Evolutionary conservation across 2,888 invertebrate species (phyloP).

Genomic region (Gortyna flavago): DNA sequence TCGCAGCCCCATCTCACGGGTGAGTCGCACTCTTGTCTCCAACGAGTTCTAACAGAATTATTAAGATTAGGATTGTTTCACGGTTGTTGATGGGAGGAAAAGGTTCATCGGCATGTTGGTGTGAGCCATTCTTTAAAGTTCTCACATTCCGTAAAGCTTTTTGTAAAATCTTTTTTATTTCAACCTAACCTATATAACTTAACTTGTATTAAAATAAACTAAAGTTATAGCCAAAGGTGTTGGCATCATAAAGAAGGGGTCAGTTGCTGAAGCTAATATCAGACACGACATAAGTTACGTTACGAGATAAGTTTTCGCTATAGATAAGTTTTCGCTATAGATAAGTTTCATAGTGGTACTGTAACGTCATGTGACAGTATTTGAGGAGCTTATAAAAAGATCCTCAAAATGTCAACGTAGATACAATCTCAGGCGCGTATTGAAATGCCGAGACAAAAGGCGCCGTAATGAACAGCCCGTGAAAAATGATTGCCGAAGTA

Average conservation of each 20-base stretch:
- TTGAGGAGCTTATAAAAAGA: background rate
- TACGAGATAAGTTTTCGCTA: no score
- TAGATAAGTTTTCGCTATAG: background rate
- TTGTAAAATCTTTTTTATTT: no score
- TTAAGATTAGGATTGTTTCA: conserved; percentile 26
- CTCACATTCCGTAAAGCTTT: background rate
- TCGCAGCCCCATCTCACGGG: conserved; percentile 91
- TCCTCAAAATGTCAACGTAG: background rate
- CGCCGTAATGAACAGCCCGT: conserved; percentile 38
- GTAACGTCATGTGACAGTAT: background rate
- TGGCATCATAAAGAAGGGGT: background rate
- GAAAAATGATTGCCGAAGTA: conserved; percentile 51
- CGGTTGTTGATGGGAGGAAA: background rate
- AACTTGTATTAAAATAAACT: background rate
- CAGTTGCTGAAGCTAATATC: background rate
- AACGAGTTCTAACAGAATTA: conserved; percentile 28
- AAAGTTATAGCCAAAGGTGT: background rate
- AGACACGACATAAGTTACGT: no score
- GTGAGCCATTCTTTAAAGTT: no score
- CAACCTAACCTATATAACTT: no score
- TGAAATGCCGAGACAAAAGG: conserved; percentile 25
- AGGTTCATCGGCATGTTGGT: no score
- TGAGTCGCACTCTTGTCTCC: conserved; percentile 75
- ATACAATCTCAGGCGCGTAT: conserved; percentile 16
- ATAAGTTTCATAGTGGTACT: background rate